Base-by-base conservation (phyloP, 2,888 invertebrate genomes). In the Macropis europaea region DNA sequence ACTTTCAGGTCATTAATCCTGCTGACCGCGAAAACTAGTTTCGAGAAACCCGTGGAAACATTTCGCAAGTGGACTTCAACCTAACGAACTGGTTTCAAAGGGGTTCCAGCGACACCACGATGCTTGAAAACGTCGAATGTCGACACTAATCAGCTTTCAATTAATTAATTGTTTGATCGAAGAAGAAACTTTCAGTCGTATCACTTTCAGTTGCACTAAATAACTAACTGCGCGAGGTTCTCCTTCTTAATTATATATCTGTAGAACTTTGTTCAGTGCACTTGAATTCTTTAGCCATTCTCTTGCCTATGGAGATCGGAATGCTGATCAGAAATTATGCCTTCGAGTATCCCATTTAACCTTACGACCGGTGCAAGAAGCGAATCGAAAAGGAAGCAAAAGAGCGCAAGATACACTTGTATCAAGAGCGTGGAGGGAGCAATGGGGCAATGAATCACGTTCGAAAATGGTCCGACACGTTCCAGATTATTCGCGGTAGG, bases 1-100 rank as follows among this genome's bases (percentile, higher is more conserved):
- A 42, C 73, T 63, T 59, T 32, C 42, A 56, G 60, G 64, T 60
- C 60, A 52, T 72, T 73, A 72, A 72, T 72, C 38, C 73, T 26
- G 43, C 47, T 50, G 54, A 60, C 64, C 64, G 56, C 72, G 59
- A 63, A 71, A 71, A 73, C 73, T 73, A 73, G 73, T 72, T 63
- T 54, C 57, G 50, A 15, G 72, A 32, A 63, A 72, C 72, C 53
- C 64, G 72, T 70, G n/a, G 34, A 36, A 38, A 30, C 36, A 52
- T 69, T 70, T 69, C 60, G 60, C 52, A 54, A 70, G 53, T 22
- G 42, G 54, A 60, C 40, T 59, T 26, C 42, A 48, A 28, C 45
- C 42, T n/a, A 42, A 28, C n/a, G 4, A n/a, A 17, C 43, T 15
- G 15, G 22, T 32, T 17, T 19, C 36, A 15, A 30, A 22, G 47